Percentiles rank a stretch among this genome's conserved stretches.
These are phyloP conservation scores for Melanophora roralis DNA, from an alignment of 2,888 invertebrate genomes.

Conservation along the genomic window DNA sequence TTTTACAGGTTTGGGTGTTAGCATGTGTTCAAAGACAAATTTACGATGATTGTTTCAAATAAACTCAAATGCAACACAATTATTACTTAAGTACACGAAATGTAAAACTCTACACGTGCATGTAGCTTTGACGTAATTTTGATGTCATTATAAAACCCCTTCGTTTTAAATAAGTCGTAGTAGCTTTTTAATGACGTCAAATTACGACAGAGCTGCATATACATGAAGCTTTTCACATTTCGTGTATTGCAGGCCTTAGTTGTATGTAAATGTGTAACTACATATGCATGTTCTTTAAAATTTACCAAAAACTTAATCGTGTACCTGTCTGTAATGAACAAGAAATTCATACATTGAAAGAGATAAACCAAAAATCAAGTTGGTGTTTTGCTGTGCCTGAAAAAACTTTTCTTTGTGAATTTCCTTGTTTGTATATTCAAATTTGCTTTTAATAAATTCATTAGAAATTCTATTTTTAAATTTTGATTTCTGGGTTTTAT, in stretches of 20 bases:
- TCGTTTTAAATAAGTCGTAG: too few species aligned
- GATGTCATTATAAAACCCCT: too few species aligned
- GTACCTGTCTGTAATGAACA: too few species aligned
- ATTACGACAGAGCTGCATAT: too few species aligned
- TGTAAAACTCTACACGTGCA: too few species aligned
- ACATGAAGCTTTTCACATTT: too few species aligned
- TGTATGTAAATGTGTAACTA: not conserved
- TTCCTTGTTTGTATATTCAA: not conserved
- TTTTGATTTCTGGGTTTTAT: not conserved
- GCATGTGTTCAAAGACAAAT: not conserved
- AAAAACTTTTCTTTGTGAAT: constrained; percentile 1
- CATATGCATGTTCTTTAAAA: not conserved
- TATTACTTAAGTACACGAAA: constrained; percentile 2
- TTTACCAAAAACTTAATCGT: not conserved
- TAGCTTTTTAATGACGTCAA: too few species aligned
- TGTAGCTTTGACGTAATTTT: too few species aligned
- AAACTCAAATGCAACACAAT: constrained; percentile 44
- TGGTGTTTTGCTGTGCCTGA: too few species aligned
- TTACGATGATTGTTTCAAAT: not conserved
- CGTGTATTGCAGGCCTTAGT: too few species aligned
- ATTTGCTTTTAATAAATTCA: not conserved
- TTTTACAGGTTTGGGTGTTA: too few species aligned
- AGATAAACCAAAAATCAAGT: constrained; percentile 11
- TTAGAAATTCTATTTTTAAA: constrained; percentile 10
- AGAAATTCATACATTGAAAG: not conserved